Evolutionary conservation across 2,113 vertebrate species (phyloP).

Genomic region (Hirundichthys speculiger): DNA sequence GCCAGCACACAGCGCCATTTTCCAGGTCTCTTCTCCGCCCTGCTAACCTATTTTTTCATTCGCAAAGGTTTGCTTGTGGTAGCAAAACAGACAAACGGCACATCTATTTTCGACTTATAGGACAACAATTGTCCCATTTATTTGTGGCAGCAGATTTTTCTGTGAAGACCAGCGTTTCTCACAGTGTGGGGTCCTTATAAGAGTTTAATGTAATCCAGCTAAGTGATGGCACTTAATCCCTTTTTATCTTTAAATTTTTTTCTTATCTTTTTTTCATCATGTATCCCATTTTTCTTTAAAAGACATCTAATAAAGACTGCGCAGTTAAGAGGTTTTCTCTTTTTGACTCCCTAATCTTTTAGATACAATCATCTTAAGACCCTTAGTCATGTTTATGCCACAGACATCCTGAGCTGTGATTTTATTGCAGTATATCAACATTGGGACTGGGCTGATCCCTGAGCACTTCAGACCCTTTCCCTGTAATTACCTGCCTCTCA

Average conservation of each 20-base stretch:
- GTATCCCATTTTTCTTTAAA: background rate
- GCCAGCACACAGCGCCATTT: constrained; percentile 54
- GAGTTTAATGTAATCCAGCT: constrained; percentile 24
- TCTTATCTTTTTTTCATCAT: background rate
- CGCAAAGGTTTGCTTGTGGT: constrained; percentile 72
- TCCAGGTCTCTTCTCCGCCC: constrained; percentile 69
- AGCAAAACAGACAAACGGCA: constrained; percentile 68
- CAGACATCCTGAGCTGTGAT: constrained; percentile 18
- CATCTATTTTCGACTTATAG: constrained; percentile 77
- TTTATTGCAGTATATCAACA: constrained; percentile 62
- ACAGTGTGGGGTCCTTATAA: constrained; percentile 5
- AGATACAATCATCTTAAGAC: constrained; percentile 21
- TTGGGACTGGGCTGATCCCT: constrained; percentile 57
- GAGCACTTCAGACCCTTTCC: constrained; percentile 60
- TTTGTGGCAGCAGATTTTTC: constrained; percentile 63
- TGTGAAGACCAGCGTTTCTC: constrained; percentile 62
- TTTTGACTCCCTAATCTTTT: constrained; percentile 6
- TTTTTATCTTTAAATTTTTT: constrained; percentile 6
- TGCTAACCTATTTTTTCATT: constrained; percentile 77
- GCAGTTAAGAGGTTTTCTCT: background rate
- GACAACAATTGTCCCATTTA: constrained; percentile 75
- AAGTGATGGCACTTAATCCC: background rate
- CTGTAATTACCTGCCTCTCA: constrained; percentile 82
- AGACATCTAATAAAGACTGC: background rate
- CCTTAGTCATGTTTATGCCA: constrained; percentile 10